Conservation (phyloP, 2,113 vertebrate genomes). For the Oostethus manadensis region DNA sequence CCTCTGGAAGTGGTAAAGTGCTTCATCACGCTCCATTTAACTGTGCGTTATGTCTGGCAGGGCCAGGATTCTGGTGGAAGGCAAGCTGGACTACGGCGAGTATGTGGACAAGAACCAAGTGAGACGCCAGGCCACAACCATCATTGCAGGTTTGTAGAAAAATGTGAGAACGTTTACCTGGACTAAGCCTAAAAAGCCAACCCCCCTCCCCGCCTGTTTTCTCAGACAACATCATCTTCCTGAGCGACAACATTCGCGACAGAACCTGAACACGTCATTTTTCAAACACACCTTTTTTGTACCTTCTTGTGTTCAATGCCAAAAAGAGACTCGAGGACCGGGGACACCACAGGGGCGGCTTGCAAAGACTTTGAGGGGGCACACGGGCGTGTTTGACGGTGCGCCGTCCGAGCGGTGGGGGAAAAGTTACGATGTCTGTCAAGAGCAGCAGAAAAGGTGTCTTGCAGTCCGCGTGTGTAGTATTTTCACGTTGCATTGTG, state of each 20-base stretch:
- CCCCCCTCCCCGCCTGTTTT: not conserved
- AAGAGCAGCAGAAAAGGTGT: slow-evolving; percentile 4
- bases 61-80: slow-evolving; percentile 85
- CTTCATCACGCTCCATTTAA: not conserved
- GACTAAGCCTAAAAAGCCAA: not conserved
- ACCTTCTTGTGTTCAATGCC: slow-evolving; percentile 7
- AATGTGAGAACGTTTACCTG: not conserved
- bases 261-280: slow-evolving; percentile 62
- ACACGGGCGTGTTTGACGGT: not conserved
- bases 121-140: slow-evolving; percentile 88
- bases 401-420: slow-evolving; percentile 14
- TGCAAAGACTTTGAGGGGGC: not conserved
- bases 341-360: slow-evolving; percentile 5
- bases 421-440: not conserved
- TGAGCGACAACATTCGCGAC: slow-evolving; percentile 81
- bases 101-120: slow-evolving; percentile 94
- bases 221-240: slow-evolving; percentile 93
- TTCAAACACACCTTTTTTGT: slow-evolving; percentile 4
- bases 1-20: not conserved
- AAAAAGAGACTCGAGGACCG: slow-evolving; percentile 7
- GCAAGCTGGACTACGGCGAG: slow-evolving; percentile 95
- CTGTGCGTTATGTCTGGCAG: slow-evolving; percentile 49
- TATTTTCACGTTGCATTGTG: not conserved
- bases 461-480: not conserved
- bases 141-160: slow-evolving; percentile 84